Evolutionary conservation across 1,140 invertebrate genomes (phyloP).

Genomic region (Brachionus paranguensis): DNA sequence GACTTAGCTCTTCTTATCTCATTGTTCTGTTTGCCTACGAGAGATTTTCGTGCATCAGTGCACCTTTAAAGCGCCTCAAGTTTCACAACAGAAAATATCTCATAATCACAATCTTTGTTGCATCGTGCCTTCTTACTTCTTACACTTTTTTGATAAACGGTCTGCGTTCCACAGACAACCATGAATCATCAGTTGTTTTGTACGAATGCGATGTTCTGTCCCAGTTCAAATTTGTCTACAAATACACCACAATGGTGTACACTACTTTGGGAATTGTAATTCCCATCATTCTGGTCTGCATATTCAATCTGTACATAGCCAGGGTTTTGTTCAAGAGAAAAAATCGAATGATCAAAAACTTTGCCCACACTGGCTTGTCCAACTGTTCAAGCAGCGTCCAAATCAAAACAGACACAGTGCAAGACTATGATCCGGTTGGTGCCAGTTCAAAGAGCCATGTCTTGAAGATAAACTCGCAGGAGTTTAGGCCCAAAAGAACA

Average conservation of each 20-base stretch:
- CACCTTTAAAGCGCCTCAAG: neutral
- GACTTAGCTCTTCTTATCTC: constrained; percentile 1
- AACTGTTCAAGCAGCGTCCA: neutral
- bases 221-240: constrained; percentile 3
- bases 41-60: neutral
- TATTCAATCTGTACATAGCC: constrained; percentile 6
- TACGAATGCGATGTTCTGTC: constrained; percentile 17
- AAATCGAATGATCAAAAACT: neutral
- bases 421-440: neutral
- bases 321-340: constrained; percentile 2
- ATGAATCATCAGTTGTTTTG: neutral
- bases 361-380: neutral
- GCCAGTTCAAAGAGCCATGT: neutral
- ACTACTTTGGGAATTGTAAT: neutral
- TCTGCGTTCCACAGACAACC: neutral
- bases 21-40: constrained; percentile 31
- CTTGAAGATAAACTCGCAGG: neutral
- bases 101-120: neutral
- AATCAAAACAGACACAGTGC: neutral
- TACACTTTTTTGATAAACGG: constrained; percentile 31
- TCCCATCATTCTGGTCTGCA: constrained; percentile 9
- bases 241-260: neutral
- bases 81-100: constrained; percentile 4
- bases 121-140: neutral
- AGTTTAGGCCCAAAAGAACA: neutral